Percentiles rank a stretch among this genome's conserved stretches.
phyloP scores from a whole-genome alignment of 1,140 invertebrate genomes.

The Ostrea denselamellosa region DNA sequence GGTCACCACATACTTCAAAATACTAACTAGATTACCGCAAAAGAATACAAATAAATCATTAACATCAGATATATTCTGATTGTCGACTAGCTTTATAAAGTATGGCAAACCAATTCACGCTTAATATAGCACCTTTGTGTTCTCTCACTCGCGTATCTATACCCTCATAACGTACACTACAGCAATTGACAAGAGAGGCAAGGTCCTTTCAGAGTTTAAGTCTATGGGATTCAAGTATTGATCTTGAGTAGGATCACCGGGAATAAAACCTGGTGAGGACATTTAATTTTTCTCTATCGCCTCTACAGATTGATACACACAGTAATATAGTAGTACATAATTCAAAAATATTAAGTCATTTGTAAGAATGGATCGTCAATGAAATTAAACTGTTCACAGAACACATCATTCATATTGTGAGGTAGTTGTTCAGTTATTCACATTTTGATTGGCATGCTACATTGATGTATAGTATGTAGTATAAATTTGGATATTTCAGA shows the following conservation, averaged over 20 bases:
- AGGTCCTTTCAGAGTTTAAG: neutral
- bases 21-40: conserved; percentile 2
- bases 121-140: conserved; percentile 6
- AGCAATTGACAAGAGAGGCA: neutral
- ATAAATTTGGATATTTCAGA: neutral
- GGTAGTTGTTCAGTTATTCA: conserved; percentile 7
- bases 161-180: neutral
- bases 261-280: neutral
- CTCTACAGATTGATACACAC: neutral
- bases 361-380: neutral
- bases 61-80: conserved; percentile 6
- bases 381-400: neutral
- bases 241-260: conserved; percentile 11
- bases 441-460: neutral
- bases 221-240: neutral
- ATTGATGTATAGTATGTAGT: neutral
- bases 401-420: neutral
- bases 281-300: neutral
- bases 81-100: conserved; percentile 7
- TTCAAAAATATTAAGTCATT: neutral
- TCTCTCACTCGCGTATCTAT: conserved; percentile 18
- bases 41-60: neutral
- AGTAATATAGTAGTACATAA: neutral
- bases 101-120: conserved; percentile 36
- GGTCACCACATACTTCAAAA: neutral